Evolutionary conservation across 2,797 vertebrate species (phyloP), one percentile per base, ranked within the genome.

Genomic region (Epinephelus awoara): DNA sequence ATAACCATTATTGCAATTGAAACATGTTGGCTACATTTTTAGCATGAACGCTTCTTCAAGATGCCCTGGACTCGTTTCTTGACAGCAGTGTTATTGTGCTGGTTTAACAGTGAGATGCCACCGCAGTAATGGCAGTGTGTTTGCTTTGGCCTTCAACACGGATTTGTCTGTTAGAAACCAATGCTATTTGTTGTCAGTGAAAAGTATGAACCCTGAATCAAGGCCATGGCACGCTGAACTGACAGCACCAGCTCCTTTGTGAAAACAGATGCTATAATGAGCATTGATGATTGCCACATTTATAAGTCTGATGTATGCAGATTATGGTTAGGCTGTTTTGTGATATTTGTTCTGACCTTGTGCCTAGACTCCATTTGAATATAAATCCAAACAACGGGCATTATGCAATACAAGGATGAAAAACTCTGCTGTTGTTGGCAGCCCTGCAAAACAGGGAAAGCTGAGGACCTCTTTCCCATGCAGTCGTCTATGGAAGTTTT

Each of bases 301-400:
- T 76, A 25, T 54, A 19, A 51, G 8, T 62, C n/a, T 68, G 38
- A 79, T 77, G 23, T 47, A 76, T 84, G 66, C 72, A 85, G 51
- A 77, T 85, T 50, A 51, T 51, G 38, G 40, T 65, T 47, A 23
- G 65, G 29, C n/a, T 52, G 25, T 46, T 67, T 54, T 19, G 23
- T 75, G 64, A 47, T 73, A 75, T 75, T 67, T 77, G 67, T 76
- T 68, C 69, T 70, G 77, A 81, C 68, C 72, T 80, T 84, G 56
- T 25, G 64, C 72, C 46, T 78, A 58, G 9, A 18, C 42, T 38
- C 12, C 17, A 77, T 67, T 75, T 85, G 64, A 85, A 85, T 85
- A 67, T 56, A 68, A 84, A 87, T 69, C 34, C 51, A 73, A 75
- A 80, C 29, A 70, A 40, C 17, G 58, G 42, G n/a, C 25, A 68